Evolutionary conservation across 1,140 invertebrate species (phyloP), one percentile per base, ranked within the genome.

Genomic region (Dryas iulia): DNA sequence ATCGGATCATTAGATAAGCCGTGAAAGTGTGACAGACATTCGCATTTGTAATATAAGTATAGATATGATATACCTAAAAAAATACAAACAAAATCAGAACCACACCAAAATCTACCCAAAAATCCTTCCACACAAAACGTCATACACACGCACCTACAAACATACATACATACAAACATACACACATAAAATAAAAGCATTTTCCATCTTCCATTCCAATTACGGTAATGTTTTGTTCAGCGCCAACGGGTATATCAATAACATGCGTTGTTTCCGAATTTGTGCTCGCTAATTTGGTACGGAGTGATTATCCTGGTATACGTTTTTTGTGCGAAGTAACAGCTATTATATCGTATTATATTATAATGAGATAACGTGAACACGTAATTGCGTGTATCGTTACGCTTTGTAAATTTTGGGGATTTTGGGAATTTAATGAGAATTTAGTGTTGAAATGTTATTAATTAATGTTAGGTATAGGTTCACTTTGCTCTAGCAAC

Each of bases 191-290:
- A 18, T 18, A 47, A 47, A 47, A 14, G 39, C 18, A 47, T 47
- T 47, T 47, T 47, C 39, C 39, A 47, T 47, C 39, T 47, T 47
- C 14, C 39, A 47, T 47, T 47, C 39, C 39, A 47, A 47, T 47
- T 47, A 47, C 39, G 5, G 18, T 47, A 47, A 47, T 47, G 39
- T 47, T 47, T 47, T 47, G 18, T 39, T 39, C 35, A 6, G 35
- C 14, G 35, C 35, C 35, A 39, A 39, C 35, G 35, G 35, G 35
- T 47, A 47, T 47, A 47, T 47, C 39, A 47, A 47, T 47, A 47
- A 47, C 39, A 47, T 47, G 18, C 39, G 39, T 47, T 47, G 39
- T 47, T 47, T 18, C 18, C 39, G 18, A 47, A 47, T 14, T 47
- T 47, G 26, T n/a, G 6, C 8, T 47, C 39, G 39, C 39, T 47